Conservation (phyloP, 37 sponge, comb jelly and placozoan genomes). For the Eunapius fragilis region DNA sequence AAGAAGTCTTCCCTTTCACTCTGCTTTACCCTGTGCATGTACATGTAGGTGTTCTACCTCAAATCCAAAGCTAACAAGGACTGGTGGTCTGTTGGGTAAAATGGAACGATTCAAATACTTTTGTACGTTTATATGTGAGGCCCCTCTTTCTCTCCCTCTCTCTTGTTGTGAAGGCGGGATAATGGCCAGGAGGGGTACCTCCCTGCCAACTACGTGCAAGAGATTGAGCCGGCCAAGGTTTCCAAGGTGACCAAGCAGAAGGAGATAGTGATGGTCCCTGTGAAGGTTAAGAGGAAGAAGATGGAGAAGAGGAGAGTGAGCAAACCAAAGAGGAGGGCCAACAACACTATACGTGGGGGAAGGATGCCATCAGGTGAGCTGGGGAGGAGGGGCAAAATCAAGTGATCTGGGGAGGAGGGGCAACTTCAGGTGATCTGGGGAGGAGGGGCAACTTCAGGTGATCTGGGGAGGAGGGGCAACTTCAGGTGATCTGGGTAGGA, state of each 20-base stretch:
- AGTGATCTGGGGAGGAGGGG: not conserved
- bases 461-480: no score
- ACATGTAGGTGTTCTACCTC: conserved; percentile 64
- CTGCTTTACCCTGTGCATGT: not conserved
- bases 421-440: not conserved
- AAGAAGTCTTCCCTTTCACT: no score
- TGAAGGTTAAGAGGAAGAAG: conserved; percentile 64
- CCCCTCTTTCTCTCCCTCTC: not conserved
- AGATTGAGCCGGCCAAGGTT: conserved; percentile 73
- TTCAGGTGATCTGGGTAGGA: no score
- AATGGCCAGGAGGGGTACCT: conserved; percentile 93
- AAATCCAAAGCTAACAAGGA: conserved; percentile 83
- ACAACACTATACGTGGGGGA: not conserved
- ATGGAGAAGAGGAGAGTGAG: conserved; percentile 40
- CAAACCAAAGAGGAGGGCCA: not conserved
- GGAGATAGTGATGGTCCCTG: conserved; percentile 67
- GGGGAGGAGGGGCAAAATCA: not conserved
- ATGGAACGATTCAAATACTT: not conserved
- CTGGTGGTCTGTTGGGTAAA: conserved; percentile 90
- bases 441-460: not conserved
- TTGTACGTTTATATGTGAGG: no score
- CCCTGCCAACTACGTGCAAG: conserved; percentile 90
- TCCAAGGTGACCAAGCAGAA: conserved; percentile 56
- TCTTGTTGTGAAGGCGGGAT: conserved; percentile 49
- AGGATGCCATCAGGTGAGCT: not conserved